These are phyloP conservation scores for Crotalus helleri DNA, from an alignment of 2,113 vertebrate genomes.

Conservation along the genomic window DNA sequence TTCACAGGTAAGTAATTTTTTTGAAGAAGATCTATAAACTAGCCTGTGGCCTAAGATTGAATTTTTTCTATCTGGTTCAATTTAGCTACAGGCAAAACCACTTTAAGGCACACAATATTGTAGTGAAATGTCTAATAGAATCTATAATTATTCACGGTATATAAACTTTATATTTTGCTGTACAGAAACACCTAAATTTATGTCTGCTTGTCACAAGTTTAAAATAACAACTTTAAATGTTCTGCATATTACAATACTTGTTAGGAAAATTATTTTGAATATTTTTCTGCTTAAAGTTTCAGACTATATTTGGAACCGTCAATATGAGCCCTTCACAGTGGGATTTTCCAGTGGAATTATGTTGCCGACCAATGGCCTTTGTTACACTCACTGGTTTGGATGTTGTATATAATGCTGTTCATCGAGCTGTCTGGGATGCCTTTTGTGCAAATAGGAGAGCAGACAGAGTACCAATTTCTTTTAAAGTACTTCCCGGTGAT, in stretches of 20 bases:
- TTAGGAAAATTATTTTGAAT: neutral
- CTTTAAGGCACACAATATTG: neutral
- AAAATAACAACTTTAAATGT: neutral
- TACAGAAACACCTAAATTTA: neutral
- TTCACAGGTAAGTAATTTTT: neutral
- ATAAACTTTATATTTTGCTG: neutral
- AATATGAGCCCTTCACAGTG: constrained; percentile 84
- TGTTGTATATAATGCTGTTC: constrained; percentile 92
- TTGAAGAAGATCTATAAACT: too few relatives aligned
- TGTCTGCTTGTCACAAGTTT: neutral
- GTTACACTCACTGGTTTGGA: constrained; percentile 93
- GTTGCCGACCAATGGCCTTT: constrained; percentile 96
- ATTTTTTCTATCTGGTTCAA: neutral
- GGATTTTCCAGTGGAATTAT: constrained; percentile 96
- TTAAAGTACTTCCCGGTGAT: constrained; percentile 94
- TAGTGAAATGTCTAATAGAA: neutral
- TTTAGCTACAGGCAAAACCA: neutral
- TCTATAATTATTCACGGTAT: neutral
- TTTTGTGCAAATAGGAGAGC: constrained; percentile 95
- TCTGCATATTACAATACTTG: neutral
- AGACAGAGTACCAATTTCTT: constrained; percentile 95
- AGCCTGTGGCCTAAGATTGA: neutral
- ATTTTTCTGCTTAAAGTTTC: constrained; percentile 33
- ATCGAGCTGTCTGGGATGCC: constrained; percentile 96
- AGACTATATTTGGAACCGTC: constrained; percentile 8